phyloP scores from a whole-genome alignment of 2,888 invertebrate species.

The Drosophila subquinaria region DNA sequence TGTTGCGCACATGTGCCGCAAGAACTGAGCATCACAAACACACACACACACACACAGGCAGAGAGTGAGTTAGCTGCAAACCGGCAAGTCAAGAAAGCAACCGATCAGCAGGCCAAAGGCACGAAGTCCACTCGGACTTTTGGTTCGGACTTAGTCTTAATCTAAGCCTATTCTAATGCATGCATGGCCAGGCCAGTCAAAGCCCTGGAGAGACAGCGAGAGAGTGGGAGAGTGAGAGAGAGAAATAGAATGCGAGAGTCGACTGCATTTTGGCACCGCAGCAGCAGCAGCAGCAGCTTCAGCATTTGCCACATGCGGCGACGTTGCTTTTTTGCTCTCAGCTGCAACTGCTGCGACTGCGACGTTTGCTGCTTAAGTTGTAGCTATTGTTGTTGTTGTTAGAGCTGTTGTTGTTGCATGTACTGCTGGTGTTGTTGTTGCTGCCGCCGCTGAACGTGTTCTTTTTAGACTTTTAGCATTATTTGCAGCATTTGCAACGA shows the following conservation, averaged over 20 bases:
- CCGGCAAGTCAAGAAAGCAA: constrained; percentile 71
- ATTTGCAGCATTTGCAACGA: constrained; percentile 85
- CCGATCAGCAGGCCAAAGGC: constrained; percentile 49
- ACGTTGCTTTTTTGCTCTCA: constrained; percentile 60
- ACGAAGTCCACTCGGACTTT: constrained; percentile 69
- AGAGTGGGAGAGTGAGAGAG: constrained; percentile 15
- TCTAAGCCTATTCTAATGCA: constrained; percentile 82
- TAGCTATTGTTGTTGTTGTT: constrained; percentile 47
- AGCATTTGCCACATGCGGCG: constrained; percentile 80
- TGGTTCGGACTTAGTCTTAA: constrained; percentile 65
- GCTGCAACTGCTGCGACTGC: constrained; percentile 50
- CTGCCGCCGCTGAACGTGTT: constrained; percentile 76
- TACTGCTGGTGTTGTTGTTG: constrained; percentile 53
- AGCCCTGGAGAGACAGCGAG: constrained; percentile 36
- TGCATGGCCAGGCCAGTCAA: constrained; percentile 40
- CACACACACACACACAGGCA: constrained; percentile 29
- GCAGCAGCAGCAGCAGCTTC: constrained; percentile 40
- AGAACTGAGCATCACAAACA: constrained; percentile 57
- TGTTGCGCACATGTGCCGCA: constrained; percentile 74
- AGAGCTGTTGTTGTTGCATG: constrained; percentile 34
- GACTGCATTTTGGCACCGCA: constrained; percentile 24
- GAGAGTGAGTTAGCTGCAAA: constrained; percentile 52
- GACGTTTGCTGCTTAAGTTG: constrained; percentile 48
- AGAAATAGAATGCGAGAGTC: constrained; percentile 44
- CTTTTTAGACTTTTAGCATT: constrained; percentile 84